Evolutionary conservation across 1,140 invertebrate genomes (phyloP).

Genomic region (Wasmannia auropunctata): DNA sequence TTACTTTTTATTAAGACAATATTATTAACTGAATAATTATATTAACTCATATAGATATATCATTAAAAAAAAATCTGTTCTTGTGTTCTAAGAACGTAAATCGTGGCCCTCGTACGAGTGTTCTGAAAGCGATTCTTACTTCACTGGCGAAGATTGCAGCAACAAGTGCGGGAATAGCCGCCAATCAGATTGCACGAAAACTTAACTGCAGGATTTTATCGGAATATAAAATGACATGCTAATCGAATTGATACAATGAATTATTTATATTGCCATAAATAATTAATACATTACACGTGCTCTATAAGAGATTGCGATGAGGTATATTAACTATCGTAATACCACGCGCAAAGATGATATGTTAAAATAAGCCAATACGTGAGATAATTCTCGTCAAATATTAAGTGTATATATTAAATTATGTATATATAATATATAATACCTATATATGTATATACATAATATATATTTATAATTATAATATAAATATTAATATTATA

Average conservation of each 20-base stretch:
- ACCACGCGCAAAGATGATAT: neutral
- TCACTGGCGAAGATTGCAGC: neutral
- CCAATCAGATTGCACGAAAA: neutral
- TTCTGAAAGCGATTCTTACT: neutral
- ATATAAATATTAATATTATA: neutral
- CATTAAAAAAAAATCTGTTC: neutral
- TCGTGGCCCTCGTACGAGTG: neutral
- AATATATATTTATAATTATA: neutral
- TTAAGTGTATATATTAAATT: neutral
- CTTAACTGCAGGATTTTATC: neutral
- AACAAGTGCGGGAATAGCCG: neutral
- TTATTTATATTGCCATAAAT: neutral
- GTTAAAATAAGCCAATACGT: neutral
- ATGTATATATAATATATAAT: too few relatives aligned
- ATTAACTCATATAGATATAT: neutral
- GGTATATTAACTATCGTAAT: neutral
- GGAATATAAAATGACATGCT: neutral
- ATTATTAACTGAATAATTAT: neutral
- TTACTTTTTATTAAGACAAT: neutral
- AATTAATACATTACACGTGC: neutral
- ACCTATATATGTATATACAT: neutral
- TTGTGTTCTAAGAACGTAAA: neutral
- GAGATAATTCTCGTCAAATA: neutral
- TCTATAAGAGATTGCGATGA: neutral
- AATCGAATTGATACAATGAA: neutral